Conservation (phyloP, 2,113 vertebrate species). For the Mola mola region DNA sequence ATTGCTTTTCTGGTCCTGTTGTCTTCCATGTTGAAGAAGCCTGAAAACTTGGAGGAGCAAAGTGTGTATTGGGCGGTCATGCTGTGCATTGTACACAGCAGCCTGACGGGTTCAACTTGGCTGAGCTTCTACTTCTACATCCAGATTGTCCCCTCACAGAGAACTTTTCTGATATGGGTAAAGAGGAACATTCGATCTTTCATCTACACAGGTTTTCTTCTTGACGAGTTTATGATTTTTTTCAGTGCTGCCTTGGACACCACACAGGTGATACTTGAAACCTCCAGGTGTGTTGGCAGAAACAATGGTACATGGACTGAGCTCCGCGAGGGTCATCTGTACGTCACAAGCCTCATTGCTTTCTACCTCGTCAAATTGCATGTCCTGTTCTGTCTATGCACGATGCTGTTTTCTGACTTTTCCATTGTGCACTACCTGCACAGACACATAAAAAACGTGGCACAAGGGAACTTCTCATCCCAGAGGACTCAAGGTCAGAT, state of each 20-base stretch:
- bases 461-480: background rate
- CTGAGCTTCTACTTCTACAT: conserved; percentile 58
- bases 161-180: conserved; percentile 37
- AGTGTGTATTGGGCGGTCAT: fast-evolving
- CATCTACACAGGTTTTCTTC: conserved; percentile 25
- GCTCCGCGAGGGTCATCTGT: fast-evolving
- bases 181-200: conserved; percentile 55
- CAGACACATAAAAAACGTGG: conserved; percentile 39
- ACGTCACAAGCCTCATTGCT: fast-evolving
- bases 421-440: conserved; percentile 40
- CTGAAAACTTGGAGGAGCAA: fast-evolving
- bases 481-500: conserved; percentile 9
- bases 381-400: conserved; percentile 2
- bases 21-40: fast-evolving
- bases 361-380: background rate
- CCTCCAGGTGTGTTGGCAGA: fast-evolving
- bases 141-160: conserved; percentile 45
- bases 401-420: conserved; percentile 38
- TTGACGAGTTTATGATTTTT: background rate
- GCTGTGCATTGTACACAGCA: background rate
- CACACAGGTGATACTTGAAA: fast-evolving
- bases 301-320: background rate
- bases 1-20: conserved; percentile 4
- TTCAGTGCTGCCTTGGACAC: fast-evolving
- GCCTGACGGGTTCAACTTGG: conserved; percentile 40